Conservation (phyloP, 2,113 vertebrate genomes). For the Myocastor coypus region DNA sequence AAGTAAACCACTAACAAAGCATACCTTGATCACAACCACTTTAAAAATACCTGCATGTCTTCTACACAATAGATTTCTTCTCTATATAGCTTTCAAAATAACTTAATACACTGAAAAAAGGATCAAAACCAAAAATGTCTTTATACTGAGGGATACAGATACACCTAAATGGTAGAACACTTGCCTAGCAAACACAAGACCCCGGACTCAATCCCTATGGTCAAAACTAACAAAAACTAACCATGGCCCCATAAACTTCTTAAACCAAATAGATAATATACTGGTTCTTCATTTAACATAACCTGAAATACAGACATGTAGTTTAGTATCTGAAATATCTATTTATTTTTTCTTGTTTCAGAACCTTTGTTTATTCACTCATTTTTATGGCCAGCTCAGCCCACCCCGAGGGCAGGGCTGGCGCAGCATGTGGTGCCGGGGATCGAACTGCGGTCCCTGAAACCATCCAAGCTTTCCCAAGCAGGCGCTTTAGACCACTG, state of each 20-base stretch:
- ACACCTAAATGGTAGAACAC: not conserved
- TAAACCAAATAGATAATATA: not conserved
- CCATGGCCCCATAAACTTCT: not conserved
- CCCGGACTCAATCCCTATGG: not conserved
- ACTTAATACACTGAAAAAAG: constrained; percentile 33
- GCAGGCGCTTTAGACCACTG: no score
- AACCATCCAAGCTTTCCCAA: no score
- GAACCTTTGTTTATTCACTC: no score
- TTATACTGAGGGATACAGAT: not conserved
- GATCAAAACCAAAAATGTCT: not conserved
- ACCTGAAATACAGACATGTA: constrained; percentile 20
- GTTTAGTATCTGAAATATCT: constrained; percentile 10
- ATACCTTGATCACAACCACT: not conserved
- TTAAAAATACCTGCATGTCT: not conserved
- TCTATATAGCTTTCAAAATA: constrained; percentile 30
- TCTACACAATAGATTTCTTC: constrained; percentile 34
- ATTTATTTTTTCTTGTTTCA: no score
- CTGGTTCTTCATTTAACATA: not conserved
- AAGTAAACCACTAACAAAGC: constrained; percentile 27
- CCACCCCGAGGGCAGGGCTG: no score
- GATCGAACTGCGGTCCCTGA: no score
- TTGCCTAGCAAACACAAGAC: not conserved
- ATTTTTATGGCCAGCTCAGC: no score
- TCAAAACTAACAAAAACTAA: not conserved
- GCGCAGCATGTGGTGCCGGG: no score